Percentiles rank a stretch among this genome's conserved stretches.
Conservation (phyloP, 2,797 vertebrate species). For the Melanotaenia nigrans region DNA sequence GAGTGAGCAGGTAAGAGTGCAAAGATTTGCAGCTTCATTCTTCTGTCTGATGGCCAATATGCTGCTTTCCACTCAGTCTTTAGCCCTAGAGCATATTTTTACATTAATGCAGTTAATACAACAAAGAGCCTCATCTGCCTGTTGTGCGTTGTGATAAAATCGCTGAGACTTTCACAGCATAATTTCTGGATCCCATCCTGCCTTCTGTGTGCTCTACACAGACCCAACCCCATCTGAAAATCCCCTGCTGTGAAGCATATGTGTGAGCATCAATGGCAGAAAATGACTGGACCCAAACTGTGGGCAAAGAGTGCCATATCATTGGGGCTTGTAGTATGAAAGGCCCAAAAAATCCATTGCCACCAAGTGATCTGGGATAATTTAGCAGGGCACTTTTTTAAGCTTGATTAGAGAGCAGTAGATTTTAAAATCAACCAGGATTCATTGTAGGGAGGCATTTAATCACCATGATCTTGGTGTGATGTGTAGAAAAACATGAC, state of each 20-base stretch:
- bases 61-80: too few species aligned
- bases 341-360: not conserved
- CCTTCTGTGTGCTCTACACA: not conserved
- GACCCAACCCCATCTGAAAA: not conserved
- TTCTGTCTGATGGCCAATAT: too few species aligned
- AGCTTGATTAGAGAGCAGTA: too few species aligned
- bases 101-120: not conserved
- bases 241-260: not conserved
- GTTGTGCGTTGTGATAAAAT: not conserved
- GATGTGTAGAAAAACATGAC: slow-evolving; percentile 14
- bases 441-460: slow-evolving; percentile 40
- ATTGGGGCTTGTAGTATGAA: not conserved
- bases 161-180: not conserved
- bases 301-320: not conserved
- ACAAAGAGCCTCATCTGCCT: not conserved
- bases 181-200: not conserved
- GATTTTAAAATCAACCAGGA: too few species aligned
- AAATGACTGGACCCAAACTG: too few species aligned
- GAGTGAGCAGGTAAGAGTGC: too few species aligned
- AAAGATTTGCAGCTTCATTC: too few species aligned
- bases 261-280: not conserved
- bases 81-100: too few species aligned
- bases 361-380: not conserved
- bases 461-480: slow-evolving; percentile 41
- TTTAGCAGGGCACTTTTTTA: too few species aligned